Conservation (phyloP, 2,797 vertebrate genomes). For the Amblyopsis hoosieri region DNA sequence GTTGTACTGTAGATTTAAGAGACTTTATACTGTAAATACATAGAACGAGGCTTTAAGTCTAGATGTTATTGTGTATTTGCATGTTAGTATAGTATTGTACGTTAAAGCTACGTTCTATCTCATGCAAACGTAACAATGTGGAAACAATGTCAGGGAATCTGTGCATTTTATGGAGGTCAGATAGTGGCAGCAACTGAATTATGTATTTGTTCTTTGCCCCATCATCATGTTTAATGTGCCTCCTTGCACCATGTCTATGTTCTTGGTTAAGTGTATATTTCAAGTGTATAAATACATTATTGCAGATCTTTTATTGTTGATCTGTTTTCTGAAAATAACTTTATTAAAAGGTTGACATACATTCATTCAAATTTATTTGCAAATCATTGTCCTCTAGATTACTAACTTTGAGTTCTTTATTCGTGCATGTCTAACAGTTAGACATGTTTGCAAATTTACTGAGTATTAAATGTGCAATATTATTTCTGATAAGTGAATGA, state of each 20-base stretch:
- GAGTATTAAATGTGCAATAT: conserved; percentile 10
- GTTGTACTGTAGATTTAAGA: not conserved
- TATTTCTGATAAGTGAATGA: conserved; percentile 28
- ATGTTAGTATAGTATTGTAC: conserved; percentile 36
- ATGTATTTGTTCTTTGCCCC: conserved; percentile 71
- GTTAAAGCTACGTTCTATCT: conserved; percentile 7
- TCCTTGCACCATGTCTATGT: conserved; percentile 90
- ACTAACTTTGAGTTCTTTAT: conserved; percentile 37
- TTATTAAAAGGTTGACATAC: conserved; percentile 37
- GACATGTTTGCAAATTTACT: not conserved
- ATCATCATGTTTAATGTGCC: conserved; percentile 88
- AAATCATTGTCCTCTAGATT: conserved; percentile 32
- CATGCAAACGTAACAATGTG: not conserved
- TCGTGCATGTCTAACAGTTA: conserved; percentile 30
- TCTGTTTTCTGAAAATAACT: conserved; percentile 63
- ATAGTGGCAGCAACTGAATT: conserved; percentile 41
- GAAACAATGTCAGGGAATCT: too few relatives aligned
- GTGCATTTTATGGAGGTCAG: too few relatives aligned
- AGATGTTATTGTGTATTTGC: conserved; percentile 28
- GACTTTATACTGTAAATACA: conserved; percentile 26
- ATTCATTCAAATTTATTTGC: conserved; percentile 16
- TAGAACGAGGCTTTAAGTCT: conserved; percentile 28
- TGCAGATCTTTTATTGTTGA: conserved; percentile 59
- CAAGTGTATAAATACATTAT: conserved; percentile 71
- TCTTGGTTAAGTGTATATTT: conserved; percentile 70